Conservation (phyloP, 2,797 vertebrate genomes). For the Spea hammondii region DNA sequence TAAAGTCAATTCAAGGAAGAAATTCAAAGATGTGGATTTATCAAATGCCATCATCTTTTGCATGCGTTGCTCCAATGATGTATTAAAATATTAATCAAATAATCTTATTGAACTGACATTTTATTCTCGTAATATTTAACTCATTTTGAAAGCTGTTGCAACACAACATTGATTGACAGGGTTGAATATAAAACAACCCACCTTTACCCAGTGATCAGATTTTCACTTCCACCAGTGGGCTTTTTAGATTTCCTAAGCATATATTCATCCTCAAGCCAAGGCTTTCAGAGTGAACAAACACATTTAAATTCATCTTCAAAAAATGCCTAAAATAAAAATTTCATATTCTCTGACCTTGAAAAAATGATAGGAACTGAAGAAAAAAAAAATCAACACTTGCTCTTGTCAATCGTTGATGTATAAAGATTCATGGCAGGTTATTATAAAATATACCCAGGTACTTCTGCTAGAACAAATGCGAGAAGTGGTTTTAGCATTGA, state of each 20-base stretch:
- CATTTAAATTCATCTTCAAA: constrained; percentile 45
- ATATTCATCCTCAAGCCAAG: constrained; percentile 46
- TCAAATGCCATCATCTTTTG: constrained; percentile 61
- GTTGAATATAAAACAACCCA: constrained; percentile 1
- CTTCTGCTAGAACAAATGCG: constrained; percentile 38
- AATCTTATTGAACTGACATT: constrained; percentile 56
- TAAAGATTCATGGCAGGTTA: constrained; percentile 42
- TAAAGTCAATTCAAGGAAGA: constrained; percentile 64
- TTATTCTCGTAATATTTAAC: constrained; percentile 55
- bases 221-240: constrained; percentile 25
- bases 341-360: constrained; percentile 45
- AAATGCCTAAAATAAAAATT: constrained; percentile 50
- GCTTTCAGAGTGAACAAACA: constrained; percentile 46
- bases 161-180: constrained; percentile 40
- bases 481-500: constrained; percentile 33
- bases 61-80: constrained; percentile 58
- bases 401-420: constrained; percentile 32
- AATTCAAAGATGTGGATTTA: constrained; percentile 64
- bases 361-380: constrained; percentile 21
- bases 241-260: constrained; percentile 30
- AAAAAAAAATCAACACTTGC: constrained; percentile 32
- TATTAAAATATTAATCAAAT: constrained; percentile 66
- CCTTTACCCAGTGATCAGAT: constrained; percentile 31
- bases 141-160: constrained; percentile 53
- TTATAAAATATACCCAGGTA: constrained; percentile 32